Evolutionary conservation across 2,113 vertebrate genomes (phyloP).

Genomic region (Nymphicus hollandicus): DNA sequence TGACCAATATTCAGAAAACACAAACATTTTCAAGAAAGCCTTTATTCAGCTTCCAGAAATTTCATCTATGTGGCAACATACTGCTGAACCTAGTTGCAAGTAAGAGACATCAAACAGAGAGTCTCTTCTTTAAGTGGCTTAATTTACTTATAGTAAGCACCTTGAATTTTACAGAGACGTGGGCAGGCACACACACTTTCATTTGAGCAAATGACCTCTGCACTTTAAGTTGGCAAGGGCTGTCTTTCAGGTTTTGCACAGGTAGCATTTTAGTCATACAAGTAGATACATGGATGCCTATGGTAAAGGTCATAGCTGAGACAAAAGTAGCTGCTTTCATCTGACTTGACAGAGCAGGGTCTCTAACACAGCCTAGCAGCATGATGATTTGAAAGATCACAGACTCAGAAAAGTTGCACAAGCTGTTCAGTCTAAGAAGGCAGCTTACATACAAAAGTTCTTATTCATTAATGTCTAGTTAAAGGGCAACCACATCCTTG

Average conservation of each 20-base stretch:
- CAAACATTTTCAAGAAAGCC: not conserved
- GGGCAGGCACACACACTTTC: not conserved
- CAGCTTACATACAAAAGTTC: not conserved
- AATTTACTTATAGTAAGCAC: not conserved
- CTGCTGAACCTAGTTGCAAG: not conserved
- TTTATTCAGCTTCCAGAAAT: not conserved
- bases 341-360: not conserved
- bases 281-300: not conserved
- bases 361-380: not conserved
- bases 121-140: not conserved
- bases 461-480: not conserved
- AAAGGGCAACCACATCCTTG: not conserved
- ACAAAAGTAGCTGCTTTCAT: not conserved
- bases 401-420: not conserved
- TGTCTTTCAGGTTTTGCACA: not conserved
- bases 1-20: not conserved
- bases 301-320: not conserved
- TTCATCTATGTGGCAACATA: not conserved
- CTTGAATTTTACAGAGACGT: not conserved
- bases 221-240: not conserved
- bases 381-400: not conserved
- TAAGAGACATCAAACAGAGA: not conserved
- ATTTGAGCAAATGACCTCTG: not conserved
- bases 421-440: not conserved
- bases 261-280: not conserved